Percentiles rank a stretch among this genome's conserved stretches.
These are phyloP conservation scores for Lathamus discolor DNA, from an alignment of 2,113 vertebrate species.

Conservation along the genomic window DNA sequence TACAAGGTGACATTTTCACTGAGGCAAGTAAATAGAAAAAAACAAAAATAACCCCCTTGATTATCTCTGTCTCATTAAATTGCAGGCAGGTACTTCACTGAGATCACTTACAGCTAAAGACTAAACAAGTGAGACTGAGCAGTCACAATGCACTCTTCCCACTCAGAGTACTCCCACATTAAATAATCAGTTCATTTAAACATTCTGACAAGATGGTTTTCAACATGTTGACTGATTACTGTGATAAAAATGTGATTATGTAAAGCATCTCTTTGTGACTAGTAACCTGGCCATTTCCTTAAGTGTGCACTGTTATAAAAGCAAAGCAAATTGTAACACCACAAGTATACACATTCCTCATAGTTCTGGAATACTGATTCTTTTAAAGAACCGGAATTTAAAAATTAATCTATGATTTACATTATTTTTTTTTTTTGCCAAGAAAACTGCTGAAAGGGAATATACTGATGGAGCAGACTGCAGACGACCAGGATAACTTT, in stretches of 20 bases:
- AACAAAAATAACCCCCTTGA: not conserved
- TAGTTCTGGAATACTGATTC: not conserved
- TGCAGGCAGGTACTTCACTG: not conserved
- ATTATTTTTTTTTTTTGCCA: not conserved
- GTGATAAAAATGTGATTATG: not conserved
- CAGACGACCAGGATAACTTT: not conserved
- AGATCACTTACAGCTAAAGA: not conserved
- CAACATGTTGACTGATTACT: not conserved
- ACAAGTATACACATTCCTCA: not conserved
- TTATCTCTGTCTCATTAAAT: not conserved
- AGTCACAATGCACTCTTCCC: not conserved
- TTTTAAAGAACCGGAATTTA: not conserved
- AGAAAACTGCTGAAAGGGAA: not conserved
- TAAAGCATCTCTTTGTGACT: not conserved
- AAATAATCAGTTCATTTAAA: not conserved
- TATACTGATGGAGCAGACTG: not conserved
- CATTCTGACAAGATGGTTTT: not conserved
- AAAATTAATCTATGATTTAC: not conserved
- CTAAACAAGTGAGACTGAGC: not conserved
- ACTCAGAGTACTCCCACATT: not conserved
- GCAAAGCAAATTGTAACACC: not conserved
- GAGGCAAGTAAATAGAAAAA: not conserved
- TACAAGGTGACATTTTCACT: not conserved
- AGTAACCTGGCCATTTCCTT: not conserved
- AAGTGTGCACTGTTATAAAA: not conserved